Percentiles rank a stretch among this genome's conserved stretches.
These are phyloP conservation scores for Gulo gulo DNA, from an alignment of 2,113 vertebrate species.

Conservation along the genomic window DNA sequence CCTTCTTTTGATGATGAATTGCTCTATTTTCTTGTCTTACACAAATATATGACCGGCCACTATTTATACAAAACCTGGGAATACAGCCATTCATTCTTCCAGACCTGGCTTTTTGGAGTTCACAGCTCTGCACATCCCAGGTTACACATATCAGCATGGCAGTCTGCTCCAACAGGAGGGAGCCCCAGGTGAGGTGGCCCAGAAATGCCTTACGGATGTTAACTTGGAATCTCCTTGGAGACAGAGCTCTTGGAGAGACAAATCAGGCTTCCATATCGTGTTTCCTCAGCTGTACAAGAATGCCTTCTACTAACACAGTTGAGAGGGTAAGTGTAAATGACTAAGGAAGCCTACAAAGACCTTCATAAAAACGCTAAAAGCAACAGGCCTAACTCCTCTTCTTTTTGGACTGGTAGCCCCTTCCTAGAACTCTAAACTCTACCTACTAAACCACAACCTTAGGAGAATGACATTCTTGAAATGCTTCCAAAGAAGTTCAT, in stretches of 20 bases:
- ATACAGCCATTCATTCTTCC: neutral
- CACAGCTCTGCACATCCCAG: neutral
- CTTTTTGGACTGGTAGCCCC: neutral
- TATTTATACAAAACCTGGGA: neutral
- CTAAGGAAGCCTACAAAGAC: neutral
- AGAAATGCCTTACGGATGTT: neutral
- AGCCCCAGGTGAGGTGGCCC: too few species aligned
- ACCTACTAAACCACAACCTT: conserved; percentile 32
- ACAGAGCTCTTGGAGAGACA: neutral
- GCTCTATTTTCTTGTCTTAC: neutral
- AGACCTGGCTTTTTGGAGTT: neutral
- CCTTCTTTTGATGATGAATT: neutral
- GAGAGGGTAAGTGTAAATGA: neutral
- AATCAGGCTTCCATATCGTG: neutral
- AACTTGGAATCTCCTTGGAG: neutral
- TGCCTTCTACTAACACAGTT: neutral
- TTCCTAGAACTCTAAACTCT: conserved; percentile 13
- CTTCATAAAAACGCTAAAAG: neutral
- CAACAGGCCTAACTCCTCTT: neutral
- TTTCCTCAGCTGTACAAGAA: neutral
- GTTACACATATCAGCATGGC: neutral
- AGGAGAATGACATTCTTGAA: conserved; percentile 70
- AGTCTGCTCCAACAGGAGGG: neutral
- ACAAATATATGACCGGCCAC: conserved; percentile 6
- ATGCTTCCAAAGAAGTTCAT: conserved; percentile 48